Evolutionary conservation across 2,888 invertebrate species (phyloP).

Genomic region (Phalera bucephala): DNA sequence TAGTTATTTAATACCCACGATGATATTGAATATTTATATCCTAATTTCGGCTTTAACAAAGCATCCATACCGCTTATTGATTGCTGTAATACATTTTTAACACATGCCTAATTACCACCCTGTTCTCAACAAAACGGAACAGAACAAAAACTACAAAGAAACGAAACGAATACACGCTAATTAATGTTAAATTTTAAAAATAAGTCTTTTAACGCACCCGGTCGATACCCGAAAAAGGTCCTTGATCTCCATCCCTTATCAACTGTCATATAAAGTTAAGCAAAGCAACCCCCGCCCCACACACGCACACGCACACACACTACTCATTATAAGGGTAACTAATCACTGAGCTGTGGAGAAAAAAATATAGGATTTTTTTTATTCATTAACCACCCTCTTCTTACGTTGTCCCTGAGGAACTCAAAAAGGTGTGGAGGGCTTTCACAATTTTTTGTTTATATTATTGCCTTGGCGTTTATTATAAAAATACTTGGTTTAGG

Average conservation of each 20-base stretch:
- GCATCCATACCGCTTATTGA: too few species aligned
- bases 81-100: too few species aligned
- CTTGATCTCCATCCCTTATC: slow-evolving; percentile 68
- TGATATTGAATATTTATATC: too few species aligned
- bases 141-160: too few species aligned
- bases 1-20: too few species aligned
- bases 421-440: slow-evolving; percentile 38
- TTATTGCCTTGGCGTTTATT: too few species aligned
- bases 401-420: slow-evolving; percentile 58
- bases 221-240: slow-evolving; percentile 60
- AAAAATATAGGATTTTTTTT: slow-evolving; percentile 78
- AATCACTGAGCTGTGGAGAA: slow-evolving; percentile 78
- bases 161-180: too few species aligned
- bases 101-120: too few species aligned
- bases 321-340: slow-evolving; percentile 81
- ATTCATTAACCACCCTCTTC: slow-evolving; percentile 82
- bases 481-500: too few species aligned
- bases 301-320: slow-evolving; percentile 61
- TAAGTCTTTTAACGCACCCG: slow-evolving; percentile 31
- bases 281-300: slow-evolving; percentile 43
- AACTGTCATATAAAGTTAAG: slow-evolving; percentile 69
- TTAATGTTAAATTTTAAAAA: slow-evolving; percentile 4
- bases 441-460: neutral
- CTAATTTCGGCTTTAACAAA: too few species aligned
- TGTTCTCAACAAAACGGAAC: too few species aligned